Evolutionary conservation across 2,888 invertebrate species (phyloP).

Genomic region (Druceiella hillmani): DNA sequence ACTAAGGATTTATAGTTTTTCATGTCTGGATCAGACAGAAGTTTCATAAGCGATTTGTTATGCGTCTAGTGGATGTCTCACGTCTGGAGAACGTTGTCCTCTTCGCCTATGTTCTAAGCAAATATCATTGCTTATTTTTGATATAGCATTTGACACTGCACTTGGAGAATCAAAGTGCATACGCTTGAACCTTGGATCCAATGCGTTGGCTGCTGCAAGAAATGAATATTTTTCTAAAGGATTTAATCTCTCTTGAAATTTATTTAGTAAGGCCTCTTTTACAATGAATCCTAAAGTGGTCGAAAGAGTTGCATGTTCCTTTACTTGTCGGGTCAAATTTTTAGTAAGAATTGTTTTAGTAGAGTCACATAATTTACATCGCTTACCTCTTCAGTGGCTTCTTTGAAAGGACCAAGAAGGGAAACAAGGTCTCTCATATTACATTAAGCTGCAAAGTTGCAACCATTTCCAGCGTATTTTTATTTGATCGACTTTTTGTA

Average conservation of each 20-base stretch:
- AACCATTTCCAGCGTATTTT: too few species aligned
- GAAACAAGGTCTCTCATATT: slow-evolving; percentile 4
- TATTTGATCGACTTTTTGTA: too few species aligned
- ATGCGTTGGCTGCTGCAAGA: slow-evolving; percentile 18
- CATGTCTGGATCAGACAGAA: too few species aligned
- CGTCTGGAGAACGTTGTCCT: slow-evolving; percentile 20
- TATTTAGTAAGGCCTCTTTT: slow-evolving; percentile 18
- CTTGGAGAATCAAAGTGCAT: slow-evolving; percentile 24
- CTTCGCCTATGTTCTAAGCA: slow-evolving; percentile 20
- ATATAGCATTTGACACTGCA: slow-evolving; percentile 22
- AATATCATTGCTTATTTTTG: slow-evolving; percentile 18
- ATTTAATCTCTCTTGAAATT: slow-evolving; percentile 15
- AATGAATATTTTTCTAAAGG: slow-evolving; percentile 17
- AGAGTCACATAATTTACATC: slow-evolving; percentile 21
- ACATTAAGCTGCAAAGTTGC: slow-evolving; percentile 8
- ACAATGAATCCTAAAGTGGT: slow-evolving; percentile 21
- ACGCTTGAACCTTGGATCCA: slow-evolving; percentile 12
- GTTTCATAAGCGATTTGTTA: slow-evolving; percentile 10
- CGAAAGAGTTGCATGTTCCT: slow-evolving; percentile 19
- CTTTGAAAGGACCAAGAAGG: slow-evolving; percentile 17
- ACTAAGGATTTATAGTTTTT: too few species aligned
- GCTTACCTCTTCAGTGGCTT: slow-evolving; percentile 22
- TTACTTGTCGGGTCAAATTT: slow-evolving; percentile 19
- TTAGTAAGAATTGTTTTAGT: slow-evolving; percentile 21
- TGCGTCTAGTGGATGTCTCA: slow-evolving; percentile 11